Evolutionary conservation across 2,797 vertebrate genomes (phyloP), one percentile per base, ranked within the genome.

Genomic region (Podargus strigoides): DNA sequence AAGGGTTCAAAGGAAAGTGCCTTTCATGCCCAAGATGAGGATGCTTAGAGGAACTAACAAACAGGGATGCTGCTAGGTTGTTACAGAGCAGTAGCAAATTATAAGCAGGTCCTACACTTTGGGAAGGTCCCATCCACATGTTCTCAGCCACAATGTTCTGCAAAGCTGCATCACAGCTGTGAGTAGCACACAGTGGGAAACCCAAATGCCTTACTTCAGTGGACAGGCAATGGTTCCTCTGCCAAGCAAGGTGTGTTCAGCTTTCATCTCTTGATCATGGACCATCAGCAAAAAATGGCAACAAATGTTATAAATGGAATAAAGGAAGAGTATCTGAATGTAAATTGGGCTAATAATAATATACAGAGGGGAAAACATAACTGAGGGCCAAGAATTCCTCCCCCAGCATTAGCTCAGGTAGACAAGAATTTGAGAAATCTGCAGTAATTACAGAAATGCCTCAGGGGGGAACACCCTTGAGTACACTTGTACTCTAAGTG

Each of bases 121-220:
- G 16, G 53, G 53, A 66, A 46, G 46, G 80, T 72, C 23, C 20
- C 1, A 0, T 46, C 32, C 0, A 0, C 27, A 18, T 5, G 24
- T 39, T 69, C 52, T 73, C 64, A 67, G 68, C 41, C 62, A 72
- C 7, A 10, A 9, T 2, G 7, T 9, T 77, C 39, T 62, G 56
- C 90, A 78, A 41, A 93, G 58, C 42, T 67, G 66, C 50, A 20
- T 6, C 1, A 0, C 0, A 0, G 32, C 66, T 80, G 41, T 26
- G 30, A 91, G 53, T 30, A 77, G 44, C 78, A 37, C 5, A 0
- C 37, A 53, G 30, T 1, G 4, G 27, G 72, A 82, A 83, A 81
- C 10, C 7, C 4, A 1, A 87, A 68, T 32, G 64, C 53, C 34
- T 44, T 4, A 69, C 59, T 15, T 28, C 41, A 86, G 28, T 2